Percentiles rank a stretch among this genome's conserved stretches.
phyloP scores from a whole-genome alignment of 2,113 vertebrate genomes.

The Macrotus californicus region DNA sequence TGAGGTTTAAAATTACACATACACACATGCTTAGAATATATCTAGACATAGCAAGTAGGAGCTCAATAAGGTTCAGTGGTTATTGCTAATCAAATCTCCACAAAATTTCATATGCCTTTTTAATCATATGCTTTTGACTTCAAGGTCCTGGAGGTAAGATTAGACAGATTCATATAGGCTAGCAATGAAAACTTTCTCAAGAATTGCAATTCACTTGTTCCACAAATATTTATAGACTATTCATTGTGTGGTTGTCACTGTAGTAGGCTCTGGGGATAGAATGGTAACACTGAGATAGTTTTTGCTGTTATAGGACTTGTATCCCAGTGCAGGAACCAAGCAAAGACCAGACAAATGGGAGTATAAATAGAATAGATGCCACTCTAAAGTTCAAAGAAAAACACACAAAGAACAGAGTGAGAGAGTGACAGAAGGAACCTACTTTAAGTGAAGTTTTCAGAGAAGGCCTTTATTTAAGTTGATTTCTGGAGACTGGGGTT shows the following conservation, averaged over 20 bases:
- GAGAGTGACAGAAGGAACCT: background rate
- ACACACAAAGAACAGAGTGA: background rate
- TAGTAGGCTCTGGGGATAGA: background rate
- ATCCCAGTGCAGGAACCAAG: background rate
- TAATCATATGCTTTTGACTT: background rate
- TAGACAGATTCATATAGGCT: background rate
- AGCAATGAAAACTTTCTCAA: background rate
- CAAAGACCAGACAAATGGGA: background rate
- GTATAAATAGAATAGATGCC: background rate
- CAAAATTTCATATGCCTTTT: background rate
- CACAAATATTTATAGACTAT: background rate
- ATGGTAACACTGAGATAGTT: background rate
- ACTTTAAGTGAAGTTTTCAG: conserved; percentile 39
- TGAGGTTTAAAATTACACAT: background rate
- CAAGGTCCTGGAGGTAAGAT: background rate
- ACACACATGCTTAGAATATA: background rate
- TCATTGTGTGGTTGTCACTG: background rate
- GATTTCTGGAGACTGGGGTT: background rate
- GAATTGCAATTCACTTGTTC: background rate
- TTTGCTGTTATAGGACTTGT: background rate
- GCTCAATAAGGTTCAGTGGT: background rate
- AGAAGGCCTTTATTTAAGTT: background rate
- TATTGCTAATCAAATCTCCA: background rate
- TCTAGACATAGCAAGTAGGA: background rate
- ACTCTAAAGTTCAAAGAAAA: background rate